These are phyloP conservation scores for Phymatocera aterrima DNA, from an alignment of 2,888 invertebrate species.

Conservation along the genomic window DNA sequence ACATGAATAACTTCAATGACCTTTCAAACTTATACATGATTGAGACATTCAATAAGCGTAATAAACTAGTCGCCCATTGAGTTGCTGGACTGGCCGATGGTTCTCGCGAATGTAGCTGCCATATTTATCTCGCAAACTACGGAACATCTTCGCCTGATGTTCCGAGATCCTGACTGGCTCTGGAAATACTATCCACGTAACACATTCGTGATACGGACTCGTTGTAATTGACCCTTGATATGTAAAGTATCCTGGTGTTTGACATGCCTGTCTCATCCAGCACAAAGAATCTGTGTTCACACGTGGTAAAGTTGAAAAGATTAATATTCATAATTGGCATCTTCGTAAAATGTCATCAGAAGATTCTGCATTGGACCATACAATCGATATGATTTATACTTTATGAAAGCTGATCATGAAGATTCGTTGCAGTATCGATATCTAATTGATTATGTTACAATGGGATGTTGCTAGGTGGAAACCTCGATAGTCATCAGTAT, in stretches of 20 bases:
- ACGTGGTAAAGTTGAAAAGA: neutral
- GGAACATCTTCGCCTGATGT: conserved; percentile 56
- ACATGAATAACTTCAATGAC: neutral
- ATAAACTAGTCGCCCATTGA: conserved; percentile 31
- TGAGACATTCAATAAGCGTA: conserved; percentile 8
- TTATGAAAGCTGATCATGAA: too few species aligned
- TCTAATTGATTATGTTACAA: neutral
- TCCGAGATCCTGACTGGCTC: conserved; percentile 57
- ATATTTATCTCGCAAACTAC: conserved; percentile 18
- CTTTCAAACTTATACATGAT: neutral
- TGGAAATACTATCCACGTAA: conserved; percentile 65
- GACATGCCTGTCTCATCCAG: conserved; percentile 63
- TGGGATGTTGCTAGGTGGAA: neutral
- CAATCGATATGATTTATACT: too few species aligned
- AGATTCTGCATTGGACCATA: neutral
- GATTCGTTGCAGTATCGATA: neutral
- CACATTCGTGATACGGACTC: conserved; percentile 56
- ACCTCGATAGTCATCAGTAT: neutral
- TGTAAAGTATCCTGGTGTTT: conserved; percentile 60
- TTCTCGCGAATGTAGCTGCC: conserved; percentile 30
- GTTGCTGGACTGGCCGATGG: conserved; percentile 26
- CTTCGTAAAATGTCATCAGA: neutral
- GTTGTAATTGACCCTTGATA: conserved; percentile 62
- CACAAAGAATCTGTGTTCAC: conserved; percentile 61
- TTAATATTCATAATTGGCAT: neutral